These are phyloP conservation scores for Xenopus borealis DNA, from an alignment of 2,113 vertebrate genomes.

Conservation along the genomic window DNA sequence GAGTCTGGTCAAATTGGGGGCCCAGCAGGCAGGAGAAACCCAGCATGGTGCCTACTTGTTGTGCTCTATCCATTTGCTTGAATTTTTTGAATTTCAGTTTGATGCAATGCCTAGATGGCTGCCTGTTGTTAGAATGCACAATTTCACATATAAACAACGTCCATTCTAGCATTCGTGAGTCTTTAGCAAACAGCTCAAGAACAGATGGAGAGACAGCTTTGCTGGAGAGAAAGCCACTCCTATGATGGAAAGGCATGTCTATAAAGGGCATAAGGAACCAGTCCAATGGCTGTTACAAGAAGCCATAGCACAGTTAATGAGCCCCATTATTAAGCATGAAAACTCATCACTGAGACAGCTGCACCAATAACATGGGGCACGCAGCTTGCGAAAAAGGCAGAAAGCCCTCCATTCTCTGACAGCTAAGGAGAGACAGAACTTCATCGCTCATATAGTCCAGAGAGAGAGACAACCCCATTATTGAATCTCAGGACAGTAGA, in stretches of 20 bases:
- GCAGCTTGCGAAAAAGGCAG: too few species aligned
- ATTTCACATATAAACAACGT: neutral
- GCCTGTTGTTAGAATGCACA: too few species aligned
- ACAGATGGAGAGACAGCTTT: slow-evolving; percentile 13
- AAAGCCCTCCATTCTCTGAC: too few species aligned
- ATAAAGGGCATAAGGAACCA: neutral
- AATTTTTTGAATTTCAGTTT: too few species aligned
- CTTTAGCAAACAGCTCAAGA: neutral
- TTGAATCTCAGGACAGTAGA: too few species aligned
- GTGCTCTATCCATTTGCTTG: too few species aligned
- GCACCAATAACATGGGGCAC: neutral
- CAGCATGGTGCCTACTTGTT: too few species aligned
- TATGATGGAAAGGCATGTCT: neutral
- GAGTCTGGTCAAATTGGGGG: too few species aligned
- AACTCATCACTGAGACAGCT: neutral
- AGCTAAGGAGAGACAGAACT: too few species aligned
- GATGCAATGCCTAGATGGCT: too few species aligned
- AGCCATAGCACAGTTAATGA: neutral
- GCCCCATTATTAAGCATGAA: neutral
- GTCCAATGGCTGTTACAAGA: neutral
- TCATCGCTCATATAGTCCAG: neutral
- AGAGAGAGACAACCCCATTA: neutral
- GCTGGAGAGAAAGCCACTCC: neutral
- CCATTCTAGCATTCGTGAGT: neutral
- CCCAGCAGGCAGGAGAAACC: too few species aligned